Evolutionary conservation across 2,888 invertebrate genomes (phyloP).

Genomic region (Eupeodes latifasciatus): DNA sequence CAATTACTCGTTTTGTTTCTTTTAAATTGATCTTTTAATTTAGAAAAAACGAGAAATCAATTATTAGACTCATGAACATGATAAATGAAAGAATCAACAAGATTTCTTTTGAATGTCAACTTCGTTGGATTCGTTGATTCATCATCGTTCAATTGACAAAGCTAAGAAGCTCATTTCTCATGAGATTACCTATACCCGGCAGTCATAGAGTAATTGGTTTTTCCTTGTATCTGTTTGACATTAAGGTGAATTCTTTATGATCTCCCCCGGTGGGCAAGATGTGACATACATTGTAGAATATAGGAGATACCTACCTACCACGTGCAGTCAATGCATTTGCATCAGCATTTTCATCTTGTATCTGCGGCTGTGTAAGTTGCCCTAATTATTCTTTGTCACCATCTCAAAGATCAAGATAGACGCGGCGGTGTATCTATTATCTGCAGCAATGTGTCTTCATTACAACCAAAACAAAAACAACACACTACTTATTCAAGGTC

Average conservation of each 20-base stretch:
- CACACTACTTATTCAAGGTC: conserved; percentile 13
- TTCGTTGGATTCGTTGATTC: conserved; percentile 1
- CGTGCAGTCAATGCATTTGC: neutral
- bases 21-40: conserved; percentile 25
- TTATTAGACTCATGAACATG: conserved; percentile 1
- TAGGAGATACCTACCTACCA: neutral
- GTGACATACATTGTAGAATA: too few species aligned
- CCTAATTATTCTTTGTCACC: conserved; percentile 5
- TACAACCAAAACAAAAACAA: neutral
- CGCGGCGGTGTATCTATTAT: neutral
- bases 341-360: too few species aligned
- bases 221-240: neutral
- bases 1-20: neutral
- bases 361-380: neutral
- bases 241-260: neutral
- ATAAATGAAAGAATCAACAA: neutral
- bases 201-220: neutral
- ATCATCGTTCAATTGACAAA: neutral
- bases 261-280: neutral
- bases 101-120: conserved; percentile 26
- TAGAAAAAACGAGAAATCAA: conserved; percentile 7
- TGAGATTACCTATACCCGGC: conserved; percentile 6
- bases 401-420: neutral
- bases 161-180: neutral
- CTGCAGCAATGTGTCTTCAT: neutral